These are phyloP conservation scores for Dufourea novaeangliae DNA, from an alignment of 1,140 invertebrate species.

Conservation along the genomic window DNA sequence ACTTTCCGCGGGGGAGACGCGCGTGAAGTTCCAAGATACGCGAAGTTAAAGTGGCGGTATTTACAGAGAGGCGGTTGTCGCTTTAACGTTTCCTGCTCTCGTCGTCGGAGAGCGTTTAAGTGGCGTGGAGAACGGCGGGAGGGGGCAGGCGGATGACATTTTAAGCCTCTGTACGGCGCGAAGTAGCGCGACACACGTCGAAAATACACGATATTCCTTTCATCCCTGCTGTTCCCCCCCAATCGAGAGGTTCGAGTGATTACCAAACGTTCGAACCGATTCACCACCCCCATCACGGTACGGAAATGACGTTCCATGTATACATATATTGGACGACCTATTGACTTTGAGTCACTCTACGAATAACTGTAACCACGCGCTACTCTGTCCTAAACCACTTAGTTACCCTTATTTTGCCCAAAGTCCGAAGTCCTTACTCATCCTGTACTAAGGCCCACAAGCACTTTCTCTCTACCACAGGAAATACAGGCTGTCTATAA, in stretches of 20 bases:
- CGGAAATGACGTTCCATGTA: neutral
- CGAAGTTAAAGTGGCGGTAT: slow-evolving; percentile 25
- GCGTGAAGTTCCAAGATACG: neutral
- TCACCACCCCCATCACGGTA: too few species aligned
- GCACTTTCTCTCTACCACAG: too few species aligned
- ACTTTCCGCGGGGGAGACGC: neutral
- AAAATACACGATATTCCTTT: slow-evolving; percentile 16
- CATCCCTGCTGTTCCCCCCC: neutral
- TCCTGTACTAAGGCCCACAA: too few species aligned
- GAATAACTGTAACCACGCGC: too few species aligned
- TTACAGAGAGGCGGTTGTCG: slow-evolving; percentile 17
- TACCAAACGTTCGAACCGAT: neutral
- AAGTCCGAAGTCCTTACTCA: too few species aligned
- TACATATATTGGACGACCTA: too few species aligned
- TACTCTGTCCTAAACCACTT: too few species aligned
- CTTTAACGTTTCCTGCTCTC: neutral
- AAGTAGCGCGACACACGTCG: neutral
- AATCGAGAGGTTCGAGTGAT: neutral
- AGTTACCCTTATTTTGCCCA: too few species aligned
- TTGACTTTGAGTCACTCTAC: too few species aligned
- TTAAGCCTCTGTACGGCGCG: neutral
- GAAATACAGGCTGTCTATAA: too few species aligned
- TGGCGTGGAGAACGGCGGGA: too few species aligned
- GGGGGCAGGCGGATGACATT: neutral
- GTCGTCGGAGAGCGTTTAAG: slow-evolving; percentile 5